Percentiles rank a stretch among this genome's conserved stretches.
These are phyloP conservation scores for Cacatua alba DNA, from an alignment of 2,113 vertebrate genomes.

Conservation along the genomic window DNA sequence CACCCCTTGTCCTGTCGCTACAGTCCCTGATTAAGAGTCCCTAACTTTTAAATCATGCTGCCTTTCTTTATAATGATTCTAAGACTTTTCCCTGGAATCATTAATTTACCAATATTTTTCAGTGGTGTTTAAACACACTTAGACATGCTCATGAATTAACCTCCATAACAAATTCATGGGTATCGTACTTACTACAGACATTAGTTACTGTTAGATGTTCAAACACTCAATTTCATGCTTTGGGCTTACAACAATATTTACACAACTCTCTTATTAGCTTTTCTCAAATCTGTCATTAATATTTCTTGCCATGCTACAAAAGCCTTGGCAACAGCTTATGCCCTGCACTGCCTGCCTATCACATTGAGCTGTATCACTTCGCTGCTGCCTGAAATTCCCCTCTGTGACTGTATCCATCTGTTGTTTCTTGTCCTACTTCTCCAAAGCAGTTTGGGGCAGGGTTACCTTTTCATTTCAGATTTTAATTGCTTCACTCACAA, in stretches of 20 bases:
- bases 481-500: slow-evolving; percentile 25
- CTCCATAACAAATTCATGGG: not conserved
- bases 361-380: not conserved
- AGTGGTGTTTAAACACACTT: slow-evolving; percentile 35
- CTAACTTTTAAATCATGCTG: not conserved
- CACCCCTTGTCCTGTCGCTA: not conserved
- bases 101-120: slow-evolving; percentile 35
- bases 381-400: not conserved
- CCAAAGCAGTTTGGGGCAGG: slow-evolving; percentile 25
- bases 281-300: slow-evolving; percentile 19
- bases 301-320: not conserved
- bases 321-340: slow-evolving; percentile 16
- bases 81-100: not conserved
- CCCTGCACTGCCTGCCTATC: slow-evolving; percentile 1
- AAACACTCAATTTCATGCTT: slow-evolving; percentile 49
- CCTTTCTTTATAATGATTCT: not conserved
- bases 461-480: slow-evolving; percentile 32
- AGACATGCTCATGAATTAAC: slow-evolving; percentile 57
- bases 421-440: slow-evolving; percentile 1
- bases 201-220: slow-evolving; percentile 54
- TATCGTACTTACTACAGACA: slow-evolving; percentile 24
- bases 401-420: slow-evolving; percentile 14
- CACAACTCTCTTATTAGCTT: slow-evolving; percentile 39
- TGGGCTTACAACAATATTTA: slow-evolving; percentile 61
- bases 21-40: not conserved